A percentile compares a stretch with the other conserved stretches of the same genome.
Conservation (phyloP, 2,888 invertebrate species). For the Eupithecia vulgata region DNA sequence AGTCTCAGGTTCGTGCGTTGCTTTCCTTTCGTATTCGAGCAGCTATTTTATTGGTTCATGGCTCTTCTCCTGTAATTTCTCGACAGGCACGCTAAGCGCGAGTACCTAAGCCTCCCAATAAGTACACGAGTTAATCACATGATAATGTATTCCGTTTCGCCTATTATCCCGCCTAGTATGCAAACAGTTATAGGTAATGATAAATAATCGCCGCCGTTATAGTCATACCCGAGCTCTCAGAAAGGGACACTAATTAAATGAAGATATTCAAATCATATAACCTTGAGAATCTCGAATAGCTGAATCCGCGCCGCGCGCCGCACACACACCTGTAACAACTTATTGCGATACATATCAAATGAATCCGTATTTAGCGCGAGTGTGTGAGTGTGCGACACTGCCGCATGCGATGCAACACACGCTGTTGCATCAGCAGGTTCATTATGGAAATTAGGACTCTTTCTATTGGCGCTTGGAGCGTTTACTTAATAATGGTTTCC, state of each 20-base stretch:
- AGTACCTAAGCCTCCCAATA: background rate
- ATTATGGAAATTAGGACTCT: slow-evolving; percentile 42
- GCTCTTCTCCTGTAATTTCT: background rate
- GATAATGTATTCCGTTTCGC: slow-evolving; percentile 18
- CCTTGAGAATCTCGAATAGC: slow-evolving; percentile 38
- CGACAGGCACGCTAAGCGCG: background rate
- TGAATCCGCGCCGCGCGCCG: slow-evolving; percentile 24
- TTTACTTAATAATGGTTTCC: slow-evolving; percentile 12
- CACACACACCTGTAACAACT: slow-evolving; percentile 39
- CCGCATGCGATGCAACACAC: slow-evolving; percentile 21
- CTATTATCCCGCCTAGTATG: slow-evolving; percentile 24
- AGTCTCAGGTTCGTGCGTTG: background rate
- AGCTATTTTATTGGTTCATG: background rate
- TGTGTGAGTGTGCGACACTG: too few relatives aligned
- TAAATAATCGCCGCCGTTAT: slow-evolving; percentile 28
- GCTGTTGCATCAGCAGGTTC: slow-evolving; percentile 31
- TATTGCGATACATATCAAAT: slow-evolving; percentile 43
- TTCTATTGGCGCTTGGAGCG: slow-evolving; percentile 22
- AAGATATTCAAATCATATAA: slow-evolving; percentile 30
- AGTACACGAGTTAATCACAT: slow-evolving; percentile 16
- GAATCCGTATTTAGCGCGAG: slow-evolving; percentile 37
- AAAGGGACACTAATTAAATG: slow-evolving; percentile 29
- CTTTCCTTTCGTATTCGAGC: background rate
- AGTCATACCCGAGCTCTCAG: slow-evolving; percentile 21
- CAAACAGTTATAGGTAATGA: slow-evolving; percentile 24